These are phyloP conservation scores for Odontesthes bonariensis DNA, from an alignment of 2,113 vertebrate genomes.

Conservation along the genomic window DNA sequence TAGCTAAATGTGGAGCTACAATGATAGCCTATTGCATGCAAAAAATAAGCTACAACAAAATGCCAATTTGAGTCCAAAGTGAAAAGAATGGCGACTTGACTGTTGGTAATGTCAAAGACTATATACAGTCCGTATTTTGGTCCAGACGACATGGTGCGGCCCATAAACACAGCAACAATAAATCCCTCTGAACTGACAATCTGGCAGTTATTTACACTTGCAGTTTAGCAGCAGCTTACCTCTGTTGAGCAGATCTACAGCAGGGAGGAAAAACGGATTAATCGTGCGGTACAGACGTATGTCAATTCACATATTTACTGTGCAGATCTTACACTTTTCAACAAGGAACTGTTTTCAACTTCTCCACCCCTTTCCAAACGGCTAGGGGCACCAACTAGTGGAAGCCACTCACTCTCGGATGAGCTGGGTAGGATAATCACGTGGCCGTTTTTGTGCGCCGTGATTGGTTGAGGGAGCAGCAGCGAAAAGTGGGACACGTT, in stretches of 20 bases:
- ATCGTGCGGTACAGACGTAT: background rate
- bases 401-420: constrained; percentile 28
- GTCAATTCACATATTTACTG: background rate
- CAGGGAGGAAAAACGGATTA: background rate
- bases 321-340: background rate
- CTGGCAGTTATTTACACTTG: background rate
- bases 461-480: constrained; percentile 43
- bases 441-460: background rate
- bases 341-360: background rate
- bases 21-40: background rate
- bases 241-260: background rate
- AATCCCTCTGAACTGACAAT: constrained; percentile 1
- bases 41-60: background rate
- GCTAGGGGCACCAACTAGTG: constrained; percentile 19
- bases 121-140: background rate
- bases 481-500: background rate
- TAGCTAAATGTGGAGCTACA: constrained; percentile 13
- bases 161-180: background rate
- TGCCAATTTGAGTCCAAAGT: background rate
- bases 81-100: rapidly evolving
- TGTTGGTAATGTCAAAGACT: rapidly evolving
- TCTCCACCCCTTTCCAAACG: background rate
- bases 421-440: constrained; percentile 6
- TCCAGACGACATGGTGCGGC: background rate
- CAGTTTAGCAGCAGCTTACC: constrained; percentile 44